Conservation (phyloP, 2,888 invertebrate genomes). For the Itoplectis maculator region DNA sequence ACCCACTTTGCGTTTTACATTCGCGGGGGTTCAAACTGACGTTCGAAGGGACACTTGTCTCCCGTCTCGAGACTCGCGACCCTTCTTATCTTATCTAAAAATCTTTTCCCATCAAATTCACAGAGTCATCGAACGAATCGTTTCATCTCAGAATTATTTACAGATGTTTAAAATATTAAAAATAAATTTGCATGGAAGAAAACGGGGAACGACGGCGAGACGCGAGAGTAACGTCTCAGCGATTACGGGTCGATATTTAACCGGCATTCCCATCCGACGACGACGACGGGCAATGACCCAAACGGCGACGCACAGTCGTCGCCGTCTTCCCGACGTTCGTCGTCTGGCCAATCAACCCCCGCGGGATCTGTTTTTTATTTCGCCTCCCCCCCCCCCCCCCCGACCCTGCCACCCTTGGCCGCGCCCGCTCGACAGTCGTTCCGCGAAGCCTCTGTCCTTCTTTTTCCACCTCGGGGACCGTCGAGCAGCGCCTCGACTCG, state of each 20-base stretch:
- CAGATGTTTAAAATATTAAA: too few species aligned
- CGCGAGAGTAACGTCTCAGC: slow-evolving; percentile 29
- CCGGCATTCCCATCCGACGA: slow-evolving; percentile 74
- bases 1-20: slow-evolving; percentile 63
- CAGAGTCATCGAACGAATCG: too few species aligned
- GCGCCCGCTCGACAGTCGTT: neutral
- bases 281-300: slow-evolving; percentile 78
- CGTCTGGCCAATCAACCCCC: slow-evolving; percentile 49
- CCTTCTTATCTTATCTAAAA: too few species aligned
- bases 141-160: neutral
- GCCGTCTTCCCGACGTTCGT: slow-evolving; percentile 42
- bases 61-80: slow-evolving; percentile 64
- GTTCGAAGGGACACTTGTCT: slow-evolving; percentile 49
- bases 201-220: slow-evolving; percentile 27
- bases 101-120: too few species aligned
- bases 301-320: slow-evolving; percentile 53
- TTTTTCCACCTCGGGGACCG: slow-evolving; percentile 14
- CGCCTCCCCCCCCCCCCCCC: slow-evolving; percentile 1
- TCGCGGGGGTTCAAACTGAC: neutral
- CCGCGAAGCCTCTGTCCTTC: slow-evolving; percentile 12
- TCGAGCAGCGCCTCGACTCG: slow-evolving; percentile 32
- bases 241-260: slow-evolving; percentile 80
- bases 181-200: too few species aligned
- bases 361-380: slow-evolving; percentile 46
- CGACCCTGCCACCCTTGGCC: neutral